These are phyloP conservation scores for Drosophila mayaguana DNA, from an alignment of 2,888 invertebrate genomes.

Conservation along the genomic window DNA sequence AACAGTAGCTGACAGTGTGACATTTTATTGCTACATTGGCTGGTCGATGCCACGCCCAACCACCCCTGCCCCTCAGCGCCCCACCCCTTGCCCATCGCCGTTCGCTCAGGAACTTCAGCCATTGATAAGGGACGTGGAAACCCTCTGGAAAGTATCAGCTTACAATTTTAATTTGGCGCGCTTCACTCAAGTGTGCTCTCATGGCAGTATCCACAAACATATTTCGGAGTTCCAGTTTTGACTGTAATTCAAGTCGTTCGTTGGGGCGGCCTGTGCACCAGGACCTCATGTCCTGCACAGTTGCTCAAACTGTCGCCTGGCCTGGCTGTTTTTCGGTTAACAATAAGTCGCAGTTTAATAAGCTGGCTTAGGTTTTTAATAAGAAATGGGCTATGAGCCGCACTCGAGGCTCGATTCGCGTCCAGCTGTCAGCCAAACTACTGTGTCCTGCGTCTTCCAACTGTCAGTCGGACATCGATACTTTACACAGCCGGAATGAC, in stretches of 20 bases:
- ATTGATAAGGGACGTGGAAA: conserved; percentile 61
- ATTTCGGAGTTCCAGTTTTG: conserved; percentile 64
- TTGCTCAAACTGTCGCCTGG: conserved; percentile 46
- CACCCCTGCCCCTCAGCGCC: too few species aligned
- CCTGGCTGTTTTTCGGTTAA: conserved; percentile 30
- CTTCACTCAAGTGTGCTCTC: conserved; percentile 81
- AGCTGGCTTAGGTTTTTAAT: conserved; percentile 79
- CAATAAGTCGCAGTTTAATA: conserved; percentile 68
- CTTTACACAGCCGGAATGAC: conserved; percentile 46
- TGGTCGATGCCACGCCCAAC: conserved; percentile 30
- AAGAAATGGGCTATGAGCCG: conserved; percentile 65
- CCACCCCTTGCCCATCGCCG: too few species aligned
- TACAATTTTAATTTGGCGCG: conserved; percentile 82
- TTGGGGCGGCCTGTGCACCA: conserved; percentile 28
- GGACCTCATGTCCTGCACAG: conserved; percentile 53
- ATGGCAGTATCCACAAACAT: conserved; percentile 62
- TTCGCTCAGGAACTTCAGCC: conserved; percentile 19
- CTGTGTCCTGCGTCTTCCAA: conserved; percentile 31
- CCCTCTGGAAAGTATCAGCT: conserved; percentile 77
- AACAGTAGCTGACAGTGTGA: conserved; percentile 52
- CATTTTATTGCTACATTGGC: conserved; percentile 65
- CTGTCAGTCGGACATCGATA: conserved; percentile 78
- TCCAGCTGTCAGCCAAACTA: conserved; percentile 77
- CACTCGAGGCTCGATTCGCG: conserved; percentile 34
- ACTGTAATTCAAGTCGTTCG: conserved; percentile 78